Conservation (phyloP, 2,113 vertebrate genomes). For the Gila orcuttii region DNA sequence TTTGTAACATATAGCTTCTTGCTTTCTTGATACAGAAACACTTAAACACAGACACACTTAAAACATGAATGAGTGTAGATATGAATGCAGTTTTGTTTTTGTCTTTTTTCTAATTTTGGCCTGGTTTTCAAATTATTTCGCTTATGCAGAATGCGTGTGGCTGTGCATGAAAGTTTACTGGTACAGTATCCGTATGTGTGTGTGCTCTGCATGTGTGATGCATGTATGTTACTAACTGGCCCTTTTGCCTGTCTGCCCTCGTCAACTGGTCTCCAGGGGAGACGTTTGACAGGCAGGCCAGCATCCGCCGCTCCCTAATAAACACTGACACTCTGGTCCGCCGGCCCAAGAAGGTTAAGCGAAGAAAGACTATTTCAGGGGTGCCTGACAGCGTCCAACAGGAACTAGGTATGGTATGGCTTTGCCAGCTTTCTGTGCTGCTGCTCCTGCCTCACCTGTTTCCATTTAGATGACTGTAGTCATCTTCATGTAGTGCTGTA, state of each 20-base stretch:
- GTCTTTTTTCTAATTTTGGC: not conserved
- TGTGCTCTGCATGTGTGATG: slow-evolving; percentile 43
- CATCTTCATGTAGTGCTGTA: slow-evolving; percentile 30
- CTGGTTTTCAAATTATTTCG: not conserved
- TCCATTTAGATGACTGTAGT: slow-evolving; percentile 33
- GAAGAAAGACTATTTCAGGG: slow-evolving; percentile 99
- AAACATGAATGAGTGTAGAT: not conserved
- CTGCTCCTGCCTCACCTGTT: slow-evolving; percentile 60
- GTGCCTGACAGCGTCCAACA: slow-evolving; percentile 95
- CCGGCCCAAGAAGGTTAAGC: slow-evolving; percentile 98
- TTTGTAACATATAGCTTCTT: not conserved
- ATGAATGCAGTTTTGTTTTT: not conserved
- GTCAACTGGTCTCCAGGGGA: slow-evolving; percentile 89
- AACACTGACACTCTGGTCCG: slow-evolving; percentile 97
- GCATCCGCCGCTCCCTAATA: slow-evolving; percentile 96
- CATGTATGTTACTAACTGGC: slow-evolving; percentile 51
- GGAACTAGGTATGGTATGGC: slow-evolving; percentile 98
- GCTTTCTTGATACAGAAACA: not conserved
- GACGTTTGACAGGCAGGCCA: slow-evolving; percentile 99
- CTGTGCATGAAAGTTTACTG: slow-evolving; percentile 8
- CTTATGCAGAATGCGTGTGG: slow-evolving; percentile 31
- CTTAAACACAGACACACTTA: not conserved
- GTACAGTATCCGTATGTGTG: slow-evolving; percentile 2
- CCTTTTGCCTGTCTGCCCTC: slow-evolving; percentile 63
- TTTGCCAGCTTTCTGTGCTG: slow-evolving; percentile 71